Conservation (phyloP, 2,888 invertebrate species). For the Lithophane socia region DNA sequence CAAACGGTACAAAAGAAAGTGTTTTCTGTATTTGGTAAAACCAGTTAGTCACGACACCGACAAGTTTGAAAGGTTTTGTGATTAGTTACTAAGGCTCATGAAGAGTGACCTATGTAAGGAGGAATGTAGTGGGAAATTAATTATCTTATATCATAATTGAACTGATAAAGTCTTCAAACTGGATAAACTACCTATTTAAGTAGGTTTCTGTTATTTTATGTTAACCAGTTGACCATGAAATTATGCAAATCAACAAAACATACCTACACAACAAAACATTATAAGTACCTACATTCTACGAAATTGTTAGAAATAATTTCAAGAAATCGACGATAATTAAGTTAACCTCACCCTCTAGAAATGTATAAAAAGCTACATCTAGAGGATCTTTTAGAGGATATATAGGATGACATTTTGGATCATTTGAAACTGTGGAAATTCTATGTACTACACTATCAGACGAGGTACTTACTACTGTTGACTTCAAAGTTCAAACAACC, state of each 20-base stretch:
- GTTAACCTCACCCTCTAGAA: no score
- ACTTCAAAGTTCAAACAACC: slow-evolving; percentile 41
- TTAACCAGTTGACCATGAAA: slow-evolving; percentile 40
- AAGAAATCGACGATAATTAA: no score
- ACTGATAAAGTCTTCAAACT: slow-evolving; percentile 1
- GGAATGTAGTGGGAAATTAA: not conserved
- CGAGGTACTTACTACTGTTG: slow-evolving; percentile 11
- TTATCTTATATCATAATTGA: not conserved
- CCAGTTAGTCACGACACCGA: slow-evolving; percentile 37
- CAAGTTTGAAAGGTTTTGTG: slow-evolving; percentile 13
- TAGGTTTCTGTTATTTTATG: not conserved
- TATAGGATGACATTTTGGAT: no score
- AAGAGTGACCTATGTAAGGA: not conserved
- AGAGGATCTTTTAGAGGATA: no score
- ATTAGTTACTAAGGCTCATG: not conserved
- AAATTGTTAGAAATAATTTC: not conserved
- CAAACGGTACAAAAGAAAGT: slow-evolving; percentile 59
- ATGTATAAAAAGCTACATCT: no score
- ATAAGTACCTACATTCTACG: not conserved
- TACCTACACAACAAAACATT: not conserved
- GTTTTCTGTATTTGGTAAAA: slow-evolving; percentile 49
- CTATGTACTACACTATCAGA: not conserved
- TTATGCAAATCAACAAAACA: slow-evolving; percentile 46
- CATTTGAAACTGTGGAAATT: not conserved
- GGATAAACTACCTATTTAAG: not conserved